Conservation (phyloP, 1,140 invertebrate species). For the Octopus sinensis region DNA sequence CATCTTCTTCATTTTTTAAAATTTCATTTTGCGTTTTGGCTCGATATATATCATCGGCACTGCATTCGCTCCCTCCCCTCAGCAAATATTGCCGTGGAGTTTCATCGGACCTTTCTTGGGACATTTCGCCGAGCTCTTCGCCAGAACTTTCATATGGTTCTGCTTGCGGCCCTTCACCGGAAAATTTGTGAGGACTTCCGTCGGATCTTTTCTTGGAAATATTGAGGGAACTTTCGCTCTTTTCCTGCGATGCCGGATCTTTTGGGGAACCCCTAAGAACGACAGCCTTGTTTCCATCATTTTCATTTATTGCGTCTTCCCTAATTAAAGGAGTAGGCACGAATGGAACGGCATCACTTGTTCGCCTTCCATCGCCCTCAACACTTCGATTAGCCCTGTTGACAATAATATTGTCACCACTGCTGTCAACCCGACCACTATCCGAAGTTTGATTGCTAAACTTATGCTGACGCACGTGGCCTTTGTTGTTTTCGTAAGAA, state of each 20-base stretch:
- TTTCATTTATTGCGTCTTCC: no score
- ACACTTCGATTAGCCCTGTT: no score
- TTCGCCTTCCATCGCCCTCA: no score
- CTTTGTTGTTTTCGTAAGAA: no score
- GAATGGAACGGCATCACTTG: no score
- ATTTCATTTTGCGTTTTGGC: background rate
- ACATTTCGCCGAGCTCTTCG: background rate
- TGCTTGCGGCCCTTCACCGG: background rate
- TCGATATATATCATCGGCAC: background rate
- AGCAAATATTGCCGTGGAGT: background rate
- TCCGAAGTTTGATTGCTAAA: no score
- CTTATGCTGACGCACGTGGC: no score
- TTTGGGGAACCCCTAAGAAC: background rate
- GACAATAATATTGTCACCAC: no score
- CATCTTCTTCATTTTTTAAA: conserved; percentile 8
- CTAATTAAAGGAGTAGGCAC: no score
- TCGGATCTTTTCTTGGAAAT: background rate
- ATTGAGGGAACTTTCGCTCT: background rate
- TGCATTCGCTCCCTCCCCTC: background rate
- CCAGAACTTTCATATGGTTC: no score
- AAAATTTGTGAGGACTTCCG: background rate
- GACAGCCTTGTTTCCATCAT: no score
- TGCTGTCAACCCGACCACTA: no score
- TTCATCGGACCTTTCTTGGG: background rate
- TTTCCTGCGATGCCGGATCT: background rate